These are phyloP conservation scores for Oriolus oriolus DNA, from an alignment of 2,113 vertebrate genomes.

Conservation along the genomic window DNA sequence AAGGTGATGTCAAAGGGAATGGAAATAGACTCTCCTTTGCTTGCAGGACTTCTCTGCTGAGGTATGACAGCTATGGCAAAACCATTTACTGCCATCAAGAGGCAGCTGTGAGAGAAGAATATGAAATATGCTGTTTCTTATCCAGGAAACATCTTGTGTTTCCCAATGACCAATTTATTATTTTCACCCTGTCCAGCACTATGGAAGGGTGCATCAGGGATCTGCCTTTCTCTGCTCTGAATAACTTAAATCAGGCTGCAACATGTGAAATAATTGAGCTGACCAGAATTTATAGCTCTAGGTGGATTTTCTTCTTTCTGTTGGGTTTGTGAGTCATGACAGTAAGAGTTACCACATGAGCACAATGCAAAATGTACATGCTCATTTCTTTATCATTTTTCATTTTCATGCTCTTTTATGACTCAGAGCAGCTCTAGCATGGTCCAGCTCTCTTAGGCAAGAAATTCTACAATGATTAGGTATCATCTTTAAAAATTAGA, in stretches of 20 bases:
- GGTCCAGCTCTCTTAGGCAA: conserved; percentile 16
- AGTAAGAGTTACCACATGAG: conserved; percentile 28
- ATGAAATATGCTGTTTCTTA: conserved; percentile 64
- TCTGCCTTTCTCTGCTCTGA: conserved; percentile 69
- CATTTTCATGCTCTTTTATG: conserved; percentile 56
- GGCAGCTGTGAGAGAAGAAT: conserved; percentile 68
- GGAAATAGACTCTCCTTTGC: conserved; percentile 52
- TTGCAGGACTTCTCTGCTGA: conserved; percentile 62
- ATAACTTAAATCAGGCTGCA: conserved; percentile 71
- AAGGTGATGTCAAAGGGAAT: conserved; percentile 30
- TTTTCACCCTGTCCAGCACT: conserved; percentile 71
- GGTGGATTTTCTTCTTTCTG: conserved; percentile 63
- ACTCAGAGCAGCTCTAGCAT: conserved; percentile 23
- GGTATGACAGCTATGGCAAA: conserved; percentile 59
- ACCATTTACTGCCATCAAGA: conserved; percentile 78
- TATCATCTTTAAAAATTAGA: conserved; percentile 60
- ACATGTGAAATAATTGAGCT: conserved; percentile 74
- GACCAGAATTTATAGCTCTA: conserved; percentile 73
- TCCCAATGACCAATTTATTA: conserved; percentile 75
- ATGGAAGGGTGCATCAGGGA: conserved; percentile 70
- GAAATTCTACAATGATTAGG: neutral
- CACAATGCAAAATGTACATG: conserved; percentile 27
- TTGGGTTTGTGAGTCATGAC: conserved; percentile 60
- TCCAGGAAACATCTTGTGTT: conserved; percentile 57
- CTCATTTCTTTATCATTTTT: conserved; percentile 60